Evolutionary conservation across 2,113 vertebrate genomes (phyloP), one percentile per base, ranked within the genome.

Genomic region (Silurus meridionalis): DNA sequence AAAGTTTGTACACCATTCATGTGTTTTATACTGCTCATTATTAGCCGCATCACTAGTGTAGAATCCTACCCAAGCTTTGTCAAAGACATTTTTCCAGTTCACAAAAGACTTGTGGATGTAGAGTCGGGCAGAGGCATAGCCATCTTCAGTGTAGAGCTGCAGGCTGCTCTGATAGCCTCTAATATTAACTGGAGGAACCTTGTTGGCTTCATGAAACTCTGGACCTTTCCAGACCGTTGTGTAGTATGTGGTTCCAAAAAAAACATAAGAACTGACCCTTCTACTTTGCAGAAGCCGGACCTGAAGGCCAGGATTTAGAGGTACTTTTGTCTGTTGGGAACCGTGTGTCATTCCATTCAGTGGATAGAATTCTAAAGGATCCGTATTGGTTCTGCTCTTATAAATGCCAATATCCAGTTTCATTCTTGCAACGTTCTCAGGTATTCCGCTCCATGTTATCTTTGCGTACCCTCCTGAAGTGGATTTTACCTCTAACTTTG

Each of bases 41-140:
- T 55, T 4, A 28, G 78, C 61, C 9, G 48, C 10, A 10, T 8
- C 0, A n/a, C 14, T 61, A 1, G 19, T 37, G 9, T 85, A 87
- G 8, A 87, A 79, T 46, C 58, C 85, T 52, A 89, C 85, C 88
- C 88, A 89, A 9, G 88, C 86, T 6, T 71, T 6, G 2, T 14
- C 0, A 6, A 87, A 57, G 19, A 25, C 46, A 11, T 82, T 55
- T 37, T 82, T 48, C 88, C 86, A 89, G 6, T 71, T 10, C 1
- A 2, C 77, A 10, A 86, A 89, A 57, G 83, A 78, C 50, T 85
- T 89, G 8, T 64, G 82, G 67, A 87, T 61, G 60, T 82, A 89
- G 48, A 87, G 82, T 71, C 85, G 72, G 60, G 88, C 86, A 8
- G 78, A 57, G 8, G 86, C 88, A 6, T 85, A 82, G 2, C 86